Conservation (phyloP, 2,888 invertebrate genomes). For the Mayetiola destructor region DNA sequence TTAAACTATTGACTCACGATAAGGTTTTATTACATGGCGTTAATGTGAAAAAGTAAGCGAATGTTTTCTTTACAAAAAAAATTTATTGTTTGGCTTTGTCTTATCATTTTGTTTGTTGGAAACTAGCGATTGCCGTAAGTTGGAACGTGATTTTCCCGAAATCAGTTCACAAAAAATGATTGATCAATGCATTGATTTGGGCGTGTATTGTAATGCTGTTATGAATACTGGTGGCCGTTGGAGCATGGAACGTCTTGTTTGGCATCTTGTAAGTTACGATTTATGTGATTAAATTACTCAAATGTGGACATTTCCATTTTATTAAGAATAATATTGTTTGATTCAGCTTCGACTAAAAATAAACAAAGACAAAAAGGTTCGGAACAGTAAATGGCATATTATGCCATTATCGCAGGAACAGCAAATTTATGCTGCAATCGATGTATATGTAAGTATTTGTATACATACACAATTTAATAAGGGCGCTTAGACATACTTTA, state of each 20-base stretch:
- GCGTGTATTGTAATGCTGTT: constrained; percentile 41
- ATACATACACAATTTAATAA: not conserved
- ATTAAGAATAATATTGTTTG: constrained; percentile 5
- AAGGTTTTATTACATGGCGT: constrained; percentile 46
- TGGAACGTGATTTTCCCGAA: constrained; percentile 45
- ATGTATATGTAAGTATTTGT: constrained; percentile 45
- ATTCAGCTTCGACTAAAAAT: constrained; percentile 39
- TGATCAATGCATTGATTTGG: constrained; percentile 44
- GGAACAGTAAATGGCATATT: constrained; percentile 46
- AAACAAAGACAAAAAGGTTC: constrained; percentile 41
- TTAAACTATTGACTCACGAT: constrained; percentile 40
- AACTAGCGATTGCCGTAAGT: constrained; percentile 44
- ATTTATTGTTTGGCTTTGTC: not conserved
- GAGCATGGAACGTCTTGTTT: constrained; percentile 45
- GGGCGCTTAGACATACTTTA: too few relatives aligned
- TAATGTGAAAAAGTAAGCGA: constrained; percentile 47
- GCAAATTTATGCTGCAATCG: constrained; percentile 46
- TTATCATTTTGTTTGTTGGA: constrained; percentile 8
- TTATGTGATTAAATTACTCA: not conserved
- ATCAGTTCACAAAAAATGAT: constrained; percentile 39
- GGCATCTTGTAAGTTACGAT: constrained; percentile 37
- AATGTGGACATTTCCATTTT: constrained; percentile 15
- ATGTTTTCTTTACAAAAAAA: constrained; percentile 15
- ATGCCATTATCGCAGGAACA: constrained; percentile 41
- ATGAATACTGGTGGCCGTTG: constrained; percentile 39